phyloP scores from a whole-genome alignment of 2,888 invertebrate genomes.

The Zygothrica quintamaculata region DNA sequence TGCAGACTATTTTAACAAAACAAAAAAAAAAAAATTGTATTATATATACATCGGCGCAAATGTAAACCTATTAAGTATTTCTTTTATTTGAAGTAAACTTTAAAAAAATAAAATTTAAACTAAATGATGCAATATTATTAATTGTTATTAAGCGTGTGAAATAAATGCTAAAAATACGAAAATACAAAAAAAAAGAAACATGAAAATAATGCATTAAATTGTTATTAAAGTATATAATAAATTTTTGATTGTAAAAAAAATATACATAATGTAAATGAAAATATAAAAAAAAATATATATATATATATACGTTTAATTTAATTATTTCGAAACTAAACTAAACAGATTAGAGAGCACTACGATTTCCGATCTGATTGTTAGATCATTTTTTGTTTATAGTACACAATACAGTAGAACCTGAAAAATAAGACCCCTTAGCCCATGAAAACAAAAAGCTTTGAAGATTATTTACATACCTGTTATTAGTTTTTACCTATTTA shows the following conservation, averaged over 20 bases:
- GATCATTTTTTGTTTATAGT: neutral
- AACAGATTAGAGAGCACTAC: too few species aligned
- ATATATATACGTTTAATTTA: conserved; percentile 35
- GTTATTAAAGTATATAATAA: conserved; percentile 66
- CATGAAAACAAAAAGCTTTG: too few species aligned
- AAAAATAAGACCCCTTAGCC: too few species aligned
- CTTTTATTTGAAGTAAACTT: conserved; percentile 52
- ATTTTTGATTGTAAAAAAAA: conserved; percentile 56
- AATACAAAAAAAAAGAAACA: conserved; percentile 36
- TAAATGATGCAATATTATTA: conserved; percentile 54
- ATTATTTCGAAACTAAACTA: conserved; percentile 44
- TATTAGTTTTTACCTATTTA: too few species aligned
- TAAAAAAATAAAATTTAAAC: conserved; percentile 23
- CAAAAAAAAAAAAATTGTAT: conserved; percentile 62
- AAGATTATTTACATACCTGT: too few species aligned
- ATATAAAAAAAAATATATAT: neutral
- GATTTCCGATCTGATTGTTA: too few species aligned
- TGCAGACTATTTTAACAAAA: conserved; percentile 38
- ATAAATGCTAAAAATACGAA: conserved; percentile 35
- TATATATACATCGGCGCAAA: conserved; percentile 61
- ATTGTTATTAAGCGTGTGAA: conserved; percentile 45
- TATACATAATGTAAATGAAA: conserved; percentile 38
- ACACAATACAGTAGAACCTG: too few species aligned
- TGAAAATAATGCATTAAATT: conserved; percentile 53
- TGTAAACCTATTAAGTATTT: conserved; percentile 71